A percentile compares a stretch with the other conserved stretches of the same genome.
Conservation (phyloP, 92 coral and sea anemone genomes). For the Porites lobata region DNA sequence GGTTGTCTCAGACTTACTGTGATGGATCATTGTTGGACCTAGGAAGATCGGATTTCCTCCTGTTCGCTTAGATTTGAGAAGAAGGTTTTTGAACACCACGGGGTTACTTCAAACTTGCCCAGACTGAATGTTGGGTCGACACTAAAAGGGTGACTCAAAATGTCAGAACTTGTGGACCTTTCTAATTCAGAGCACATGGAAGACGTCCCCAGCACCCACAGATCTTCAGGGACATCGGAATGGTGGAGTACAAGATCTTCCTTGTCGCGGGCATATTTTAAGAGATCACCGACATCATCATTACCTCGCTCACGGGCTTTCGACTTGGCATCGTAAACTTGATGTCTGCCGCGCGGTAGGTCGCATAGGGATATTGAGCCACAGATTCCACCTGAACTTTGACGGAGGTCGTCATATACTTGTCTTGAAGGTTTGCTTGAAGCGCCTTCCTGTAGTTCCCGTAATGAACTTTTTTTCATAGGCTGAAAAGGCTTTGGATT, state of each 20-base stretch:
- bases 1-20: slow-evolving; percentile 42
- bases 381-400: slow-evolving; percentile 23
- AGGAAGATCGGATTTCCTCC: slow-evolving; percentile 57
- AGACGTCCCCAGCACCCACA: slow-evolving; percentile 58
- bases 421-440: background rate
- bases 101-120: slow-evolving; percentile 75
- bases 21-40: slow-evolving; percentile 77
- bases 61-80: slow-evolving; percentile 50
- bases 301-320: slow-evolving; percentile 10
- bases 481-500: slow-evolving; percentile 44
- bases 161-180: slow-evolving; percentile 32
- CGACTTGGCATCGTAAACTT: slow-evolving; percentile 46
- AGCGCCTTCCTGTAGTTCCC: background rate
- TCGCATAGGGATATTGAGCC: slow-evolving; percentile 13
- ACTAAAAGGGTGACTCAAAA: slow-evolving; percentile 1
- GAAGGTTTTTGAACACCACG: slow-evolving; percentile 43
- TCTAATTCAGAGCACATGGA: slow-evolving; percentile 58
- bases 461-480: slow-evolving; percentile 27
- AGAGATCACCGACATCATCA: slow-evolving; percentile 58
- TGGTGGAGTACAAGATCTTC: slow-evolving; percentile 54
- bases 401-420: slow-evolving; percentile 32
- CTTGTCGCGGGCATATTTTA: slow-evolving; percentile 48
- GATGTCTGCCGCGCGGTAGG: slow-evolving; percentile 37
- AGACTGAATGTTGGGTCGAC: slow-evolving; percentile 60
- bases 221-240: slow-evolving; percentile 67